A percentile compares a stretch with the other conserved stretches of the same genome.
Conservation (phyloP, 2,113 vertebrate genomes). For the Pelecanus crispus region DNA sequence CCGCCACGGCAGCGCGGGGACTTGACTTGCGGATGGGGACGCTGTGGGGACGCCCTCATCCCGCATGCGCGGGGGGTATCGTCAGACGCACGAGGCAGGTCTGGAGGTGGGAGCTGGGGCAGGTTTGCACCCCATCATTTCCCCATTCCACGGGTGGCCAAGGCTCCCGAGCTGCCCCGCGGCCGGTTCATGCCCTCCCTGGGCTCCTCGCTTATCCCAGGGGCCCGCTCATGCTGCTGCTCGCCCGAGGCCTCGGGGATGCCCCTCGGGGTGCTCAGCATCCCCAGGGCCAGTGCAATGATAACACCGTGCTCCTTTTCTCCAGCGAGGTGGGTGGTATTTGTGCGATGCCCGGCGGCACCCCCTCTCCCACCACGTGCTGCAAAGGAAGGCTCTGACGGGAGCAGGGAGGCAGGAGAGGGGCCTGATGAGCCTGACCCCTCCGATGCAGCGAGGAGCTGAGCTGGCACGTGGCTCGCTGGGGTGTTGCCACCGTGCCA, state of each 20-base stretch:
- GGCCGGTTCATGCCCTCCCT: not conserved
- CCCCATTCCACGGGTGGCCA: not conserved
- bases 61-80: accelerated
- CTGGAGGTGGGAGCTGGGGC: not conserved
- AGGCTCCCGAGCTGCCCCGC: not conserved
- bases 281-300: not conserved
- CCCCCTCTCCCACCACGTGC: accelerated
- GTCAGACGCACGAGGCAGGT: not conserved
- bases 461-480: not conserved
- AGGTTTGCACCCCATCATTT: not conserved
- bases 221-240: not conserved
- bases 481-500: not conserved
- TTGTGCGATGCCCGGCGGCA: not conserved
- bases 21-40: not conserved
- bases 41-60: accelerated
- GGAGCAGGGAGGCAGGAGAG: not conserved
- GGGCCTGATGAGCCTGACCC: no score
- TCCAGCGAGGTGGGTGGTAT: not conserved
- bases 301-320: accelerated
- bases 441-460: not conserved
- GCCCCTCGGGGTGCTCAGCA: not conserved
- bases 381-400: not conserved
- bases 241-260: not conserved
- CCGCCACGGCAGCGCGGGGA: accelerated
- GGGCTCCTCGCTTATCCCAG: not conserved